Percentiles rank a stretch among this genome's conserved stretches.
phyloP scores from a whole-genome alignment of 2,113 vertebrate species.

The Bambusicola thoracicus region DNA sequence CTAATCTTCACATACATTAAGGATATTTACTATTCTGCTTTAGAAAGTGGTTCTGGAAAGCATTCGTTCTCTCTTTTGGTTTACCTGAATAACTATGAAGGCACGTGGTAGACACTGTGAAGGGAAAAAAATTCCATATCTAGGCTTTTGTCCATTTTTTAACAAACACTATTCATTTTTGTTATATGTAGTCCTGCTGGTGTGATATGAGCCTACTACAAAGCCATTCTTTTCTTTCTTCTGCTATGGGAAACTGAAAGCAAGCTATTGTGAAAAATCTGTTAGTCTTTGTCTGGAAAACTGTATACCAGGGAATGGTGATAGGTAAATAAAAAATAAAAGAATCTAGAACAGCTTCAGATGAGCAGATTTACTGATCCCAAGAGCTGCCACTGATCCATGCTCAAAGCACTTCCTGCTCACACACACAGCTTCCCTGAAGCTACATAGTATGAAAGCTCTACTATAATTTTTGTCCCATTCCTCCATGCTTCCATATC shows the following conservation, averaged over 20 bases:
- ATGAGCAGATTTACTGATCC: neutral
- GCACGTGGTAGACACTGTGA: neutral
- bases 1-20: neutral
- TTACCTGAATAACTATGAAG: neutral
- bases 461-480: neutral
- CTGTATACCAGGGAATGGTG: neutral
- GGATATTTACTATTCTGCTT: neutral
- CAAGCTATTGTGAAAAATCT: neutral
- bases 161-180: neutral
- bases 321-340: neutral
- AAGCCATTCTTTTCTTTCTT: neutral
- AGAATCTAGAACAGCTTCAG: neutral
- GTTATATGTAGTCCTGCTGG: neutral
- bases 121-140: neutral
- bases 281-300: neutral
- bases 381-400: fast-evolving
- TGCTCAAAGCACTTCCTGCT: neutral
- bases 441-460: neutral
- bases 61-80: neutral
- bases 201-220: neutral
- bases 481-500: neutral
- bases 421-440: neutral
- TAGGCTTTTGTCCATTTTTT: neutral
- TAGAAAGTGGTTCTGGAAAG: neutral
- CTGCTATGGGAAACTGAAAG: neutral